Percentiles rank a stretch among this genome's conserved stretches.
These are phyloP conservation scores for Drosophila albomicans DNA, from an alignment of 1,140 invertebrate species.

Conservation along the genomic window DNA sequence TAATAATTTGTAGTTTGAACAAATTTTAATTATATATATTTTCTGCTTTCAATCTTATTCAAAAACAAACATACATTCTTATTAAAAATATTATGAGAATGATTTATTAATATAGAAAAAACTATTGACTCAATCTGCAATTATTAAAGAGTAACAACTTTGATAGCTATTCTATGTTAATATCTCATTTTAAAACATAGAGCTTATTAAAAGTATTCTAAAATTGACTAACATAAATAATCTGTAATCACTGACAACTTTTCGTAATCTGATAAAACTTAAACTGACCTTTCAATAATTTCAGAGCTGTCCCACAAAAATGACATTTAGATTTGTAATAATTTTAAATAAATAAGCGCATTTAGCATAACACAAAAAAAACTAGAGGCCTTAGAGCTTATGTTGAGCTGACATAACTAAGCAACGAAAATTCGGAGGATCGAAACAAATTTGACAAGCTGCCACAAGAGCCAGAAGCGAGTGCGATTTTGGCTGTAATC, in stretches of 20 bases:
- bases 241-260: neutral
- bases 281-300: neutral
- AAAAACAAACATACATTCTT: too few relatives aligned
- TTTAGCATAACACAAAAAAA: neutral
- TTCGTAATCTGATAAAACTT: neutral
- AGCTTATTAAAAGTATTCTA: too few relatives aligned
- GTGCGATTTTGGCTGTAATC: constrained; percentile 39
- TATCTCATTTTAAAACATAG: too few relatives aligned
- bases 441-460: constrained; percentile 42
- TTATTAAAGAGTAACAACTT: too few relatives aligned
- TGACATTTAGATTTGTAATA: constrained; percentile 4
- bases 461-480: constrained; percentile 15
- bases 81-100: too few relatives aligned
- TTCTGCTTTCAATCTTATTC: too few relatives aligned
- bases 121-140: too few relatives aligned
- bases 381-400: neutral
- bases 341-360: neutral
- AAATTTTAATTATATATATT: too few relatives aligned
- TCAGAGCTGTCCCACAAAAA: neutral
- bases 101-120: too few relatives aligned
- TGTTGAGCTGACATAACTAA: constrained; percentile 1
- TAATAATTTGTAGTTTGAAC: too few relatives aligned
- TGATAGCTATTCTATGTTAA: too few relatives aligned
- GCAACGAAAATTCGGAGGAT: constrained; percentile 13
- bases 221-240: neutral